These are phyloP conservation scores for Pogonomyrmex barbatus DNA, from an alignment of 1,140 invertebrate species.

Conservation along the genomic window DNA sequence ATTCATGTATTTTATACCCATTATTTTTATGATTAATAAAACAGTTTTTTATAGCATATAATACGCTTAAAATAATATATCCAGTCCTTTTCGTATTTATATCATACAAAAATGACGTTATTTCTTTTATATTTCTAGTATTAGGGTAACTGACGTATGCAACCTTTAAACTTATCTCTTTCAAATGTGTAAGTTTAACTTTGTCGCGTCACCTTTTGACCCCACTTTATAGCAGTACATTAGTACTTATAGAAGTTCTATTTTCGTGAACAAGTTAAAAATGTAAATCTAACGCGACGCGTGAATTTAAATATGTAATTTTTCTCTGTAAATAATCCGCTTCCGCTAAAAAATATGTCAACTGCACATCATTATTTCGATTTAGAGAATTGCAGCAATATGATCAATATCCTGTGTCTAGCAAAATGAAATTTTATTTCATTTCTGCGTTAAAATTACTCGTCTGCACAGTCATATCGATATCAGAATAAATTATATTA, in stretches of 20 bases:
- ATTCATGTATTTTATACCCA: background rate
- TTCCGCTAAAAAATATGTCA: conserved; percentile 16
- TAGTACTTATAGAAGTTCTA: conserved; percentile 17
- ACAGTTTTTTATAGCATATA: background rate
- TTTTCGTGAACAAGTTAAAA: conserved; percentile 20
- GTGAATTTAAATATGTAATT: conserved; percentile 44
- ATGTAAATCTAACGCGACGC: background rate
- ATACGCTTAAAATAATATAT: background rate
- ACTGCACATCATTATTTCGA: background rate
- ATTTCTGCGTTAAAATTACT: conserved; percentile 44
- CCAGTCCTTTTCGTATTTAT: background rate
- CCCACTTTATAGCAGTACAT: background rate
- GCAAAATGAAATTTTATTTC: conserved; percentile 42
- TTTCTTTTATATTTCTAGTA: conserved; percentile 8
- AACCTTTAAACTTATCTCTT: conserved; percentile 13
- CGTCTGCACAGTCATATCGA: conserved; percentile 22
- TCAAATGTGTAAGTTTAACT: conserved; percentile 15
- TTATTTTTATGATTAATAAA: background rate
- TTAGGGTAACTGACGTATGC: background rate
- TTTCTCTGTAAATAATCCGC: background rate
- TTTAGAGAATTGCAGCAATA: conserved; percentile 8
- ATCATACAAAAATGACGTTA: background rate
- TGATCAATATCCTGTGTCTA: conserved; percentile 20
- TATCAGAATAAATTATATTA: conserved; percentile 53
- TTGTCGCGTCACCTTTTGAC: conserved; percentile 33